Percentiles rank a stretch among this genome's conserved stretches.
Conservation (phyloP, 2,888 invertebrate genomes). For the Caenorhabditis sinica region DNA sequence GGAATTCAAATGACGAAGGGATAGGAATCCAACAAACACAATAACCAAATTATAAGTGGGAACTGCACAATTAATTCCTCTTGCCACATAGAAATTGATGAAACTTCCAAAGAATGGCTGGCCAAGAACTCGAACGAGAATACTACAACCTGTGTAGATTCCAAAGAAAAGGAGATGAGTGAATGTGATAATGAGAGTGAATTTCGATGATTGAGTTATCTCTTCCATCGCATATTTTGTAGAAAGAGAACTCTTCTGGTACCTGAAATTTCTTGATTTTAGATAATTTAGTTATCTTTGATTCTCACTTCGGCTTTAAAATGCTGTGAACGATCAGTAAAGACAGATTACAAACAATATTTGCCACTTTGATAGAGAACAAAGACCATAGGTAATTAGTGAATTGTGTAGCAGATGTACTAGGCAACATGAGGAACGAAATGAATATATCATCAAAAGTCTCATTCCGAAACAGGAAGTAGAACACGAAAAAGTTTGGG, state of each 20-base stretch:
- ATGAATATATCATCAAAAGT: constrained; percentile 34
- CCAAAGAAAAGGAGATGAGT: constrained; percentile 45
- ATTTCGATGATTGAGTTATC: constrained; percentile 41
- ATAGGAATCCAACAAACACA: constrained; percentile 19
- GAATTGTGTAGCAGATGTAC: constrained; percentile 17
- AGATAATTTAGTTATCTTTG: not conserved
- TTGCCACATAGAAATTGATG: constrained; percentile 36
- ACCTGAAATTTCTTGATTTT: constrained; percentile 1
- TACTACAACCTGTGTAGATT: constrained; percentile 9
- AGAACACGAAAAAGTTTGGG: not conserved
- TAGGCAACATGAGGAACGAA: constrained; percentile 34
- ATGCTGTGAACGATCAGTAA: constrained; percentile 8
- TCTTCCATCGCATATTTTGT: constrained; percentile 47
- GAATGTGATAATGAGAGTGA: constrained; percentile 47
- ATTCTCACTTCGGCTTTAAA: constrained; percentile 15
- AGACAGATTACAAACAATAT: constrained; percentile 13
- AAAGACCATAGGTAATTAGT: constrained; percentile 20
- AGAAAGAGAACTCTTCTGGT: constrained; percentile 32
- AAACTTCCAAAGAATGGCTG: constrained; percentile 38
- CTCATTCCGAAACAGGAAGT: constrained; percentile 27
- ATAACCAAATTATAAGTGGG: constrained; percentile 47
- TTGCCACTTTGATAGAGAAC: constrained; percentile 17
- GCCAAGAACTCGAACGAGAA: constrained; percentile 29
- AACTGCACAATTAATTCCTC: constrained; percentile 31
- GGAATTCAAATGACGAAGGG: constrained; percentile 13